These are phyloP conservation scores for Adelognathus sp. DNA, from an alignment of 2,888 invertebrate genomes.

Conservation along the genomic window DNA sequence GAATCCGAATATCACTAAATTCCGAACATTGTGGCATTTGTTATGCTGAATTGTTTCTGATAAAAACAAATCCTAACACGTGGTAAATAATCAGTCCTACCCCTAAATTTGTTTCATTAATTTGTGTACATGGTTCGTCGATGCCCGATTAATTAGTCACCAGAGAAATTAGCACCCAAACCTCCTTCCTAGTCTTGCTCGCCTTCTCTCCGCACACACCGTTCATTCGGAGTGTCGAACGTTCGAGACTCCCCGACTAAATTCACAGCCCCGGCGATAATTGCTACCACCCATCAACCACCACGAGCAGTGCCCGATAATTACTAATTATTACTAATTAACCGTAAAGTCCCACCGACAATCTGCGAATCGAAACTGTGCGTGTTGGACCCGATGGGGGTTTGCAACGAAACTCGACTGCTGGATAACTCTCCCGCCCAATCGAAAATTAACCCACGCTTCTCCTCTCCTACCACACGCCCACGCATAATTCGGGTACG, in stretches of 20 bases:
- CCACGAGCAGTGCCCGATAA: conserved; percentile 67
- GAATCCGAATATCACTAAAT: too few relatives aligned
- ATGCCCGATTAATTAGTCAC: conserved; percentile 73
- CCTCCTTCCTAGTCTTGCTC: conserved; percentile 25
- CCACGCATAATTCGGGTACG: conserved; percentile 22
- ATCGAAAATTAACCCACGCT: conserved; percentile 56
- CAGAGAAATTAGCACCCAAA: conserved; percentile 56
- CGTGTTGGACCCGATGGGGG: conserved; percentile 20
- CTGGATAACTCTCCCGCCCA: conserved; percentile 26
- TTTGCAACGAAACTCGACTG: conserved; percentile 4
- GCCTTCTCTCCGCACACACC: background rate
- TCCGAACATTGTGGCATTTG: too few relatives aligned
- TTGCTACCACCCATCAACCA: conserved; percentile 59
- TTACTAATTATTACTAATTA: conserved; percentile 77
- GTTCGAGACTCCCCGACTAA: background rate
- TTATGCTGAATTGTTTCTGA: too few relatives aligned
- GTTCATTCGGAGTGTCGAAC: background rate
- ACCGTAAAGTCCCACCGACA: conserved; percentile 62
- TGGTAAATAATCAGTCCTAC: too few relatives aligned
- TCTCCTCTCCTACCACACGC: conserved; percentile 59
- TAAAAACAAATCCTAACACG: too few relatives aligned
- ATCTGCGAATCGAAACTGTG: conserved; percentile 61
- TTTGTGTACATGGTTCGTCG: conserved; percentile 45
- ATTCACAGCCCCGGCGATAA: conserved; percentile 48
- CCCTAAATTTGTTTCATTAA: too few relatives aligned